phyloP scores from a whole-genome alignment of 1,140 invertebrate species.

The Cotesia typhae region DNA sequence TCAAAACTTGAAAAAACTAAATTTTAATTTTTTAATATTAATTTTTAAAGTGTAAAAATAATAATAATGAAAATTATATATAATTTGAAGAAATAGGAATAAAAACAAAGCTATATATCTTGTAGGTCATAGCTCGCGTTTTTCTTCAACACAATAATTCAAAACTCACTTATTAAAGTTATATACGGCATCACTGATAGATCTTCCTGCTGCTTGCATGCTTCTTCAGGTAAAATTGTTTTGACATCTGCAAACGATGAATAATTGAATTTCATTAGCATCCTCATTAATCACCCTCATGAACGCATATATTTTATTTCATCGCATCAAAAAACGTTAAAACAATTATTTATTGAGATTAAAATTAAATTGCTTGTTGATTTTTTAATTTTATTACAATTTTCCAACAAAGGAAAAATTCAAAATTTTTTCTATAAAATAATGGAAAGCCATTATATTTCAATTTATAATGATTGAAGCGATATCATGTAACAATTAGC shows the following conservation, averaged over 20 bases:
- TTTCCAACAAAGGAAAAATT: too few relatives aligned
- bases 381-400: too few relatives aligned
- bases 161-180: conserved; percentile 84
- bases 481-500: too few relatives aligned
- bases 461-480: too few relatives aligned
- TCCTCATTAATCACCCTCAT: background rate
- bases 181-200: conserved; percentile 75
- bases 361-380: too few relatives aligned
- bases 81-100: background rate
- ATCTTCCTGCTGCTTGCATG: conserved; percentile 67
- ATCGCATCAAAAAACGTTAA: conserved; percentile 14
- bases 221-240: conserved; percentile 69
- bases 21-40: too few relatives aligned
- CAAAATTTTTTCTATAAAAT: too few relatives aligned
- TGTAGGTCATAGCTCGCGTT: background rate
- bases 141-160: conserved; percentile 34
- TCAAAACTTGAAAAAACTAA: too few relatives aligned
- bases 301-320: background rate
- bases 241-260: conserved; percentile 52
- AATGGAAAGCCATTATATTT: too few relatives aligned
- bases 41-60: too few relatives aligned
- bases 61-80: background rate
- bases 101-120: background rate
- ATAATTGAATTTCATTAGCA: conserved; percentile 24
- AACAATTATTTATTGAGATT: too few relatives aligned